phyloP scores from a whole-genome alignment of 2,888 invertebrate species.

The Pachycephus smyrnensis region DNA sequence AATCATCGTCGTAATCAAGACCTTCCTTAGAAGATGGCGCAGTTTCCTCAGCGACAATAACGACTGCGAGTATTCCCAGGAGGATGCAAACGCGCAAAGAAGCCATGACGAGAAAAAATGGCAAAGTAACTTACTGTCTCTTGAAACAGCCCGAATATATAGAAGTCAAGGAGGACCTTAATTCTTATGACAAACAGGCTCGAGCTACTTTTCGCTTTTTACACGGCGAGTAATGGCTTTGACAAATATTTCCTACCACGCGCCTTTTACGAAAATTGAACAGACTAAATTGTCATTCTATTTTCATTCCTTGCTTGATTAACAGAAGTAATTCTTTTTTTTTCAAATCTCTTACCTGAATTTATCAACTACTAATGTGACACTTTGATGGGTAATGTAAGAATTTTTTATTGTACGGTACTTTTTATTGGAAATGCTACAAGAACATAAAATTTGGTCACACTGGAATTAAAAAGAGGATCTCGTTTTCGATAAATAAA shows the following conservation, averaged over 20 bases:
- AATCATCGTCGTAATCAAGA: background rate
- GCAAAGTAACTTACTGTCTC: background rate
- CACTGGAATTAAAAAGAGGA: too few species aligned
- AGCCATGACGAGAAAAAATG: background rate
- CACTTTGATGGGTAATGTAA: too few species aligned
- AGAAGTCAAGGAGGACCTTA: slow-evolving; percentile 17
- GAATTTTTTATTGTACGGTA: too few species aligned
- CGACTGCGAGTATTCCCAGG: background rate
- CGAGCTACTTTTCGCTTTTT: slow-evolving; percentile 40
- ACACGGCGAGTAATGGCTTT: slow-evolving; percentile 2
- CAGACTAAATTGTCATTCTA: background rate
- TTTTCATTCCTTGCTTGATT: background rate
- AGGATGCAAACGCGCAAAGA: background rate
- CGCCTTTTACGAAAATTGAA: slow-evolving; percentile 1
- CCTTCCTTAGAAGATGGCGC: background rate
- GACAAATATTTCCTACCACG: background rate
- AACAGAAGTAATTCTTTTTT: background rate
- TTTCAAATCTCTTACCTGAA: background rate
- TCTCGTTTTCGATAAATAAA: too few species aligned
- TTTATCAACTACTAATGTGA: too few species aligned
- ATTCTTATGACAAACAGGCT: slow-evolving; percentile 46
- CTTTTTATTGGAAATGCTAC: too few species aligned
- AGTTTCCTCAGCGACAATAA: background rate
- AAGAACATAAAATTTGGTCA: too few species aligned
- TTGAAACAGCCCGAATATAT: background rate